Base-by-base conservation (phyloP, 2,113 vertebrate genomes). In the Lagenorhynchus albirostris region DNA sequence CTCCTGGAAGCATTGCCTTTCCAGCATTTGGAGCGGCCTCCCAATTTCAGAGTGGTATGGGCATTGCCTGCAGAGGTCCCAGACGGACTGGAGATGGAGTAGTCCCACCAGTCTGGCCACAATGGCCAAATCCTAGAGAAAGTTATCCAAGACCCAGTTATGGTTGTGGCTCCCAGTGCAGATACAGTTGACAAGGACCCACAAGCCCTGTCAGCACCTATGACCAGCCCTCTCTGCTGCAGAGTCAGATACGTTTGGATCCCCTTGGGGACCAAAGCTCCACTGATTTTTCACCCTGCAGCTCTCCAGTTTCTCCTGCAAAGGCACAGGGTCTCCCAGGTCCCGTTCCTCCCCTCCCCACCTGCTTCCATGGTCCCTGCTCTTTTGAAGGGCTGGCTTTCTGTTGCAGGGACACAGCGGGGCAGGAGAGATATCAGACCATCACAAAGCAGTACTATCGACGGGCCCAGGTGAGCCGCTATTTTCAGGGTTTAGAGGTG, bases 401-500 rank as follows among this genome's bases (percentile, higher is more conserved):
- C 67, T 97, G 15, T 85, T 97, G 8, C 98, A 99, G 99, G 99
- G 99, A 99, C 98, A 99, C 99, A 1, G 99, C 99, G 0, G 99
- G 99, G n/a, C 99, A 99, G 98, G 99, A 99, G 97, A 98, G 99
- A 95, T 99, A 99, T 98, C 99, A 99, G 98, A 99, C 99, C 97
- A 99, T 99, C 98, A 99, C 99, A 29, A 99, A 99, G 97, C 99
- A 99, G 99, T 99, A 99, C 98, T 99, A 99, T 98, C 99, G 99
- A 97, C 98, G 99, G 97, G 99, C 99, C 86, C 99, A 99, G 99
- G 99, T 99, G 98, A 97, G 96, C 55, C 14, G 2, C 92, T 18
- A 2, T 38, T n/a, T 65, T 53, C 25, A 62, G 74, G 67, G 31
- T 26, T 62, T 58, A 58, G 80, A 80, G 67, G 74, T 63, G n/a